Evolutionary conservation across 2,888 invertebrate genomes (phyloP).

Genomic region (Microdon myrmicae): DNA sequence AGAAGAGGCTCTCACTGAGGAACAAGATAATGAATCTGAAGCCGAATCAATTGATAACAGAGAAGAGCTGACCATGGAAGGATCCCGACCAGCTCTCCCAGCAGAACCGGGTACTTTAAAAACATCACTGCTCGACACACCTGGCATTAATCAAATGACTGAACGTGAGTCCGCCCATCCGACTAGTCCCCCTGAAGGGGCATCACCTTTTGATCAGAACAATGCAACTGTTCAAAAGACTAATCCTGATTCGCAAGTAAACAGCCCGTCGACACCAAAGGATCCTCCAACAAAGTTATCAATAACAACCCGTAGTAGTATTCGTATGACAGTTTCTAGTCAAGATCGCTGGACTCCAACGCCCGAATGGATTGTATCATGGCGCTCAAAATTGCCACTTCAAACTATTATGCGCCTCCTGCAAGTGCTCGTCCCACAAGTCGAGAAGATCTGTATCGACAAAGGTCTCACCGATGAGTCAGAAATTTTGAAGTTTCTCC

Average conservation of each 20-base stretch:
- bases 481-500: slow-evolving; percentile 98
- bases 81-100: slow-evolving; percentile 83
- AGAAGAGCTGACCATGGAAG: slow-evolving; percentile 75
- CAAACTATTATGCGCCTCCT: slow-evolving; percentile 99
- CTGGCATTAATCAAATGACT: slow-evolving; percentile 89
- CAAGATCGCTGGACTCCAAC: slow-evolving; percentile 82
- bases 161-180: slow-evolving; percentile 94
- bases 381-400: slow-evolving; percentile 96
- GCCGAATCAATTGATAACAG: slow-evolving; percentile 52
- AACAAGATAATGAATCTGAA: slow-evolving; percentile 66
- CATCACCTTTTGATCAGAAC: slow-evolving; percentile 9
- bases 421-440: slow-evolving; percentile 98
- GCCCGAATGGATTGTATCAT: slow-evolving; percentile 92
- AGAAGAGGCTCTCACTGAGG: slow-evolving; percentile 57
- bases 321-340: slow-evolving; percentile 68
- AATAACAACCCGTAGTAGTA: slow-evolving; percentile 72
- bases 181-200: slow-evolving; percentile 55
- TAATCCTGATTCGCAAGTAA: slow-evolving; percentile 43
- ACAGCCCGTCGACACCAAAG: slow-evolving; percentile 51
- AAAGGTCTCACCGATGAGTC: slow-evolving; percentile 99
- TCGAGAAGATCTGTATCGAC: slow-evolving; percentile 99
- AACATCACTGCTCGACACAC: slow-evolving; percentile 90
- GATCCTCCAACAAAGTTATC: slow-evolving; percentile 57
- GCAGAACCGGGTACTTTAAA: slow-evolving; percentile 93
- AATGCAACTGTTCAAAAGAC: slow-evolving; percentile 41